A percentile compares a stretch with the other conserved stretches of the same genome.
These are phyloP conservation scores for Dichetophora obliterata DNA, from an alignment of 2,888 invertebrate species.

Conservation along the genomic window DNA sequence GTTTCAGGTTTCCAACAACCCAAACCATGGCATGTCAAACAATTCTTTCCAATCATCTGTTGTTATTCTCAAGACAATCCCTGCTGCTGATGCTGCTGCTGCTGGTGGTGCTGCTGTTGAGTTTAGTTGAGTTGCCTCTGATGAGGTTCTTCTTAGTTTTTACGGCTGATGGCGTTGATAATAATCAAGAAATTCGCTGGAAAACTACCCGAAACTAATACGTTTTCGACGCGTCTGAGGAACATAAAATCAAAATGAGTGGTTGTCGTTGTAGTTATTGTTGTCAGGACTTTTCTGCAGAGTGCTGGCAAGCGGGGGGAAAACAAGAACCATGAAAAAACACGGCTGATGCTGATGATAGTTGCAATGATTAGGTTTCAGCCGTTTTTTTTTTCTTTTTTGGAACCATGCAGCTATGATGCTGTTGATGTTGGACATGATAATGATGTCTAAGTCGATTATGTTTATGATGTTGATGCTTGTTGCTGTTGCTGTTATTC, in stretches of 20 bases:
- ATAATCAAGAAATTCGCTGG: slow-evolving; percentile 37
- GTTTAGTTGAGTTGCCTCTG: neutral
- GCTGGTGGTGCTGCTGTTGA: neutral
- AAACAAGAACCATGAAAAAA: too few species aligned
- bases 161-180: slow-evolving; percentile 27
- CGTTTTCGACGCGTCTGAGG: slow-evolving; percentile 41
- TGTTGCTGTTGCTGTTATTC: neutral
- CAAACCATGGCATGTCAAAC: neutral
- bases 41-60: neutral
- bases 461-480: slow-evolving; percentile 12
- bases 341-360: neutral
- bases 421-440: neutral
- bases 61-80: neutral
- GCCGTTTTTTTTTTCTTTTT: neutral
- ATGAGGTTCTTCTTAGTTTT: neutral
- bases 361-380: neutral
- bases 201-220: slow-evolving; percentile 42
- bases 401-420: neutral
- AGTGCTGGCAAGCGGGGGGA: too few species aligned
- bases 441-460: neutral
- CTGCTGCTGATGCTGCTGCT: neutral
- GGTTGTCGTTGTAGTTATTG: slow-evolving; percentile 4
- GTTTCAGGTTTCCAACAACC: neutral
- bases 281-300: neutral
- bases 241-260: slow-evolving; percentile 45